Base-by-base conservation (phyloP, 2,888 invertebrate species). In the Drosophila birchii region DNA sequence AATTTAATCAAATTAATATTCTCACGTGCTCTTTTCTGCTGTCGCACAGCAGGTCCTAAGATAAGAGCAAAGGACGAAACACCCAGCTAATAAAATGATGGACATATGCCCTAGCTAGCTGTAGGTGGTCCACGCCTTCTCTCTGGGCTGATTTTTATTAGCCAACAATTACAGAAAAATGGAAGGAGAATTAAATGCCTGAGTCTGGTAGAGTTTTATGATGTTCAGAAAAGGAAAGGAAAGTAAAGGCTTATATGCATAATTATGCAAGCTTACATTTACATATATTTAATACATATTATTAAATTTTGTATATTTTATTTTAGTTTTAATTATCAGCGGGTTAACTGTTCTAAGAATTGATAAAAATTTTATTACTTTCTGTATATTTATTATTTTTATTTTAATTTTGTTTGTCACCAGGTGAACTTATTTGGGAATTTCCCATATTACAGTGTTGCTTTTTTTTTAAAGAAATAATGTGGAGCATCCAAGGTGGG, bases 1-100 rank as follows among this genome's bases (percentile, higher is more conserved):
- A 90, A 91, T 89, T 82, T 91, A 91, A 90, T 91, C 85, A 91
- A 90, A 91, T 91, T 91, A 90, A 85, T 86, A 80, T 90, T 90
- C 91, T 89, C 91, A 90, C 90, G 91, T 91, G 79, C 70, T 64
- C 56, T 71, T 53, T 61, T 49, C 36, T 58, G 8, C 49, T 36
- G 44, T 34, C 61, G 51, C 78, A 53, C 80, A 78, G 77, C 81
- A 71, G 74, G 78, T 68, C 55, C 18, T n/a, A 23, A 36, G 32
- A 36, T 16, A 29, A 14, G 39, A 3, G 9, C 29, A 60, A 51
- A 43, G 62, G 36, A 56, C 38, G 45, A 12, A 38, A 60, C 29
- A 9, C 32, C 61, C 43, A 47, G 63, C 59, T 58, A 61, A 67
- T 60, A 62, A 69, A 61, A 53, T 49, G 34, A 39, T 14, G 23